Conservation (phyloP, 2,797 vertebrate species). For the Myotis planiceps region DNA sequence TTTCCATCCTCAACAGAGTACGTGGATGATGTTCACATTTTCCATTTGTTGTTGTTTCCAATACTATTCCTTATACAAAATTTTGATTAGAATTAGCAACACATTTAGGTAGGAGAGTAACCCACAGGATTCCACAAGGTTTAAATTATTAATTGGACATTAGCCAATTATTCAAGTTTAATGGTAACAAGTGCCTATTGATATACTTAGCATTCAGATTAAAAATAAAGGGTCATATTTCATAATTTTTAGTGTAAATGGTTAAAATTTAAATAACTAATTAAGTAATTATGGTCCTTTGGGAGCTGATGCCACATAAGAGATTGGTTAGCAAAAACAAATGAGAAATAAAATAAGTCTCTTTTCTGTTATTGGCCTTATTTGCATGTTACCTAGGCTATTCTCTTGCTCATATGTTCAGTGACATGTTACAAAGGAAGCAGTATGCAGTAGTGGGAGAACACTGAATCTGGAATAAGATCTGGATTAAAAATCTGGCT, state of each 20-base stretch:
- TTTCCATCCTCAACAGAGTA: neutral
- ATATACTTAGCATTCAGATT: neutral
- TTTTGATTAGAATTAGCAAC: constrained; percentile 25
- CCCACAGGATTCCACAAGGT: neutral
- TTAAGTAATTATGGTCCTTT: neutral
- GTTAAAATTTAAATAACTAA: constrained; percentile 4
- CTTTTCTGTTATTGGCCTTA: neutral
- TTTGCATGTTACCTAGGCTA: neutral
- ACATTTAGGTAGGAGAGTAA: constrained; percentile 5
- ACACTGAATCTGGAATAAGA: neutral
- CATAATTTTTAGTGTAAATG: neutral
- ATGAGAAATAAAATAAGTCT: neutral
- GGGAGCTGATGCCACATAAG: neutral
- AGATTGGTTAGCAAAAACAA: neutral
- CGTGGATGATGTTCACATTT: neutral
- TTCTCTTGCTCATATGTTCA: neutral
- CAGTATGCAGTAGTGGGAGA: neutral
- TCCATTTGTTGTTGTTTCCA: neutral
- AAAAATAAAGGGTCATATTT: constrained; percentile 19
- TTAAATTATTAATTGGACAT: constrained; percentile 15
- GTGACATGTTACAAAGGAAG: neutral
- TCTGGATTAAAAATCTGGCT: neutral
- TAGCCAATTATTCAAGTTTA: neutral
- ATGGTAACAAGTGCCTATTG: neutral
- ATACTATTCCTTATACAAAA: neutral